These are phyloP conservation scores for Loxodonta africana DNA, from an alignment of 2,113 vertebrate genomes.

Conservation along the genomic window DNA sequence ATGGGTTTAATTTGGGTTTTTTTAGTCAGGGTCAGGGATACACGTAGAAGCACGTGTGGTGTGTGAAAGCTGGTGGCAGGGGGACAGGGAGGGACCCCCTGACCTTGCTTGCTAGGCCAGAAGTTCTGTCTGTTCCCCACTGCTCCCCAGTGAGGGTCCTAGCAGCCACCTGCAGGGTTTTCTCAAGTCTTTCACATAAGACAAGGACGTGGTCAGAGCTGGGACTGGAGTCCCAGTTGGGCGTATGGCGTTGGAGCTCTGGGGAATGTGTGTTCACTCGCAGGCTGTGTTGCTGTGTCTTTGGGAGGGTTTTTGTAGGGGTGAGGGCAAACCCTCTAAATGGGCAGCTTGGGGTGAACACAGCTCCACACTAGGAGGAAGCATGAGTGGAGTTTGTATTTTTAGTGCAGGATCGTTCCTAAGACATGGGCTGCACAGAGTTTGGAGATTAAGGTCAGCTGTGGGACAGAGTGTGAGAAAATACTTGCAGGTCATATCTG, in stretches of 20 bases:
- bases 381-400: background rate
- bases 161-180: background rate
- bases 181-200: background rate
- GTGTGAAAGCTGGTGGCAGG: fast-evolving
- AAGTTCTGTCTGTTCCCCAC: background rate
- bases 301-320: background rate
- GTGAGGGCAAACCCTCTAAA: background rate
- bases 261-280: background rate
- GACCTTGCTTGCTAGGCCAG: background rate
- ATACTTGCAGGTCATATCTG: background rate
- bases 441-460: background rate
- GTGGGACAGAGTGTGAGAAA: background rate
- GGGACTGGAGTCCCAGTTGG: background rate
- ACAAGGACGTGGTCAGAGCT: background rate
- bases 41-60: background rate
- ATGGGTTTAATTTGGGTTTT: too few relatives aligned
- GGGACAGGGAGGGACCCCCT: background rate
- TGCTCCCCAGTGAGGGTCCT: background rate
- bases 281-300: background rate
- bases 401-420: background rate
- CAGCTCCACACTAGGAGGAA: background rate
- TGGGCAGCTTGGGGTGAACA: background rate
- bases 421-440: background rate
- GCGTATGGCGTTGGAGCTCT: background rate
- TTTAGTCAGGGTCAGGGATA: background rate